phyloP scores from a whole-genome alignment of 2,113 vertebrate species.

The Dendropsophus ebraccatus region DNA sequence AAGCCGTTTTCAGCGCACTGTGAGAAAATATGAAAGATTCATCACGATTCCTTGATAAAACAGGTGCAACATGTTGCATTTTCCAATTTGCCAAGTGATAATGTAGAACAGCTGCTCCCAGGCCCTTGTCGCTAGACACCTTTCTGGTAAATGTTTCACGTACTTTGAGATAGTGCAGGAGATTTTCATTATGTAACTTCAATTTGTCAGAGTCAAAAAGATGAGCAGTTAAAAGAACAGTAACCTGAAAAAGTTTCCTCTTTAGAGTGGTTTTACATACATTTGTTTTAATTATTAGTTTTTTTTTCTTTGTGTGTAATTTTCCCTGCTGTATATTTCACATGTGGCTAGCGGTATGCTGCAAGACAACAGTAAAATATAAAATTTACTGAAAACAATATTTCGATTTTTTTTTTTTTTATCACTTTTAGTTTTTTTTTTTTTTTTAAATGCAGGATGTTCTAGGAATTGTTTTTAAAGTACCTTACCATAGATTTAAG shows the following conservation, averaged over 20 bases:
- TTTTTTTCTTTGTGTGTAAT: no score
- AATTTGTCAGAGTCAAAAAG: not conserved
- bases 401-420: no score
- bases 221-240: not conserved
- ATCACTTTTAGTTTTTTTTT: no score
- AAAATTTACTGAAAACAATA: no score
- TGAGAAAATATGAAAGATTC: not conserved
- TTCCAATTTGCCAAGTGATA: slow-evolving; percentile 22
- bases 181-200: not conserved
- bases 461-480: no score
- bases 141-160: slow-evolving; percentile 11
- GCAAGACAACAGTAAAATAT: no score
- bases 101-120: slow-evolving; percentile 21
- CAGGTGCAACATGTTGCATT: slow-evolving; percentile 20
- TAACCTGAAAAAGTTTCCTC: not conserved
- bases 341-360: no score
- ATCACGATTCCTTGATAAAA: not conserved
- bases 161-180: not conserved
- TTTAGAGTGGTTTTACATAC: no score
- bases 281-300: no score
- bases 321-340: no score
- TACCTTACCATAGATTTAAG: no score
- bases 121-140: not conserved
- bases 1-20: not conserved
- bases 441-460: no score